Evolutionary conservation across 1,140 invertebrate species (phyloP).

Genomic region (Globodera ellingtonae): DNA sequence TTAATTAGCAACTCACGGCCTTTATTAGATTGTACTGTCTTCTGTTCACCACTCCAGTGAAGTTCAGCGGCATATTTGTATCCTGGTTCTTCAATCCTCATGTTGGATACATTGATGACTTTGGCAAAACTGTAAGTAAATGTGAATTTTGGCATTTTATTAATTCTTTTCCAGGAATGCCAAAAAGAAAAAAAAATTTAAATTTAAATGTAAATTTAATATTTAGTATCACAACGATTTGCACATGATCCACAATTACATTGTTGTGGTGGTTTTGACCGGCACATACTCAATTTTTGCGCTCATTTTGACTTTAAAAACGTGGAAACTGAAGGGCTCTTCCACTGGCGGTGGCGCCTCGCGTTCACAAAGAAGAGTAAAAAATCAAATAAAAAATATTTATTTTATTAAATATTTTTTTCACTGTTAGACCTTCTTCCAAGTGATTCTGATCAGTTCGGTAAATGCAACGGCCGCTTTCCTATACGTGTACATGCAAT

Average conservation of each 20-base stretch:
- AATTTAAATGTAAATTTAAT: constrained; percentile 21
- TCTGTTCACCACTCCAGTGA: constrained; percentile 48
- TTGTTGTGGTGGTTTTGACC: constrained; percentile 18
- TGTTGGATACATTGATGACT: constrained; percentile 46
- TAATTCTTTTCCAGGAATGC: not conserved
- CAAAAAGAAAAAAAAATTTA: too few species aligned
- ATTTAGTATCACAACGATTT: constrained; percentile 37
- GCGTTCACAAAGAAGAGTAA: constrained; percentile 1
- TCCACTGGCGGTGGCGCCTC: not conserved
- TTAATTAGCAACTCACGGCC: not conserved
- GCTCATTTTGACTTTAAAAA: constrained; percentile 31
- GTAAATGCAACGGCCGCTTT: constrained; percentile 29
- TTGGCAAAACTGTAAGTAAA: constrained; percentile 28
- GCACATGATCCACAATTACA: constrained; percentile 31
- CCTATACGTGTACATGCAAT: constrained; percentile 43
- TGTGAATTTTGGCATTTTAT: not conserved
- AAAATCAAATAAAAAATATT: constrained; percentile 11
- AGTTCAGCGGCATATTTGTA: constrained; percentile 39
- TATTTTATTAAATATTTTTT: constrained; percentile 17
- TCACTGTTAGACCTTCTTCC: constrained; percentile 31
- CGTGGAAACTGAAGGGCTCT: constrained; percentile 1
- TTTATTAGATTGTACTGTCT: constrained; percentile 43
- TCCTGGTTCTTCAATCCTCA: constrained; percentile 57
- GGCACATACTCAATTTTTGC: constrained; percentile 27
- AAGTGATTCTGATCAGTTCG: constrained; percentile 35